Evolutionary conservation across 2,113 vertebrate genomes (phyloP).

Genomic region (Centropristis striata): DNA sequence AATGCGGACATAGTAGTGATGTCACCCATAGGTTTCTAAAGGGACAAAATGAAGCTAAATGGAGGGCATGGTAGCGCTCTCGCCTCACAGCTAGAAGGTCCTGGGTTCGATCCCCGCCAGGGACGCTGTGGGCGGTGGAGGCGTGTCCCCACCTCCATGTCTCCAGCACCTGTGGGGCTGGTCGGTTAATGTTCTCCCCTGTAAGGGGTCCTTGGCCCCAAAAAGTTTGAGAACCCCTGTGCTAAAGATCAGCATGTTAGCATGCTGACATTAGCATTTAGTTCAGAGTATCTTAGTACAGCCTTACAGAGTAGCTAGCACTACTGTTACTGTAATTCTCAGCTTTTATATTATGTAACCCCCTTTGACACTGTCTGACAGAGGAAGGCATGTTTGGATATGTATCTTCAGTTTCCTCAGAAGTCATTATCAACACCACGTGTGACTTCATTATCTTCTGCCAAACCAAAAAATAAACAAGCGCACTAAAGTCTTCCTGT

Average conservation of each 20-base stretch:
- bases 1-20: no score
- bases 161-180: no score
- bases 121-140: no score
- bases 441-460: constrained; percentile 23
- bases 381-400: background rate
- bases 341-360: background rate
- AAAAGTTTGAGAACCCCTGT: no score
- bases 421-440: background rate
- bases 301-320: background rate
- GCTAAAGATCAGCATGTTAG: background rate
- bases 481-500: background rate
- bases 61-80: no score
- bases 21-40: no score
- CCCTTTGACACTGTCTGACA: background rate
- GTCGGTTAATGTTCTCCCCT: no score
- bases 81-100: no score
- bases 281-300: background rate
- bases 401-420: background rate
- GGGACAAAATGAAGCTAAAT: no score
- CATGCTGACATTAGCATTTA: background rate
- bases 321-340: background rate
- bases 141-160: no score
- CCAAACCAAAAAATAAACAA: background rate
- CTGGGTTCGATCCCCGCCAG: no score
- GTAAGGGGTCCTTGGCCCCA: no score